Base-by-base conservation (phyloP, 2,888 invertebrate genomes). In the Petrophora chlorosata region DNA sequence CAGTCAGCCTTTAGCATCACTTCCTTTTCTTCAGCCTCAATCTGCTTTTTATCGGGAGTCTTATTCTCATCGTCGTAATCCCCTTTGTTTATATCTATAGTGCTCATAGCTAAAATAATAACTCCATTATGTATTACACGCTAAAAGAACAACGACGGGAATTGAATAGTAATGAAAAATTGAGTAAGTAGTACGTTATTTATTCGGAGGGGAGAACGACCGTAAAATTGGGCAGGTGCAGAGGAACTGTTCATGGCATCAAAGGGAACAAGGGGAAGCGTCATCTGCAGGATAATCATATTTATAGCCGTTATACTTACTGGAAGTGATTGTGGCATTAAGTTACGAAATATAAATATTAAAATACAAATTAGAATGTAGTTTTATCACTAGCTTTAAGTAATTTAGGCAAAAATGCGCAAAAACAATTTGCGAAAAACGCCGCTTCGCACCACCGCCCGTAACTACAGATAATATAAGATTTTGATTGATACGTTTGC, bases 21-120 rank as follows among this genome's bases (percentile, higher is more conserved):
- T 76, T 93, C 93, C 56, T 92, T 89, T 64, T 94, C 93, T 67
- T 94, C 94, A 36, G 92, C 91, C 72, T 93, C 93, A 51, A 94
- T 93, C 71, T 92, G 92, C 70, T 92, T 91, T 75, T 93, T 93
- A 72, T 94, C 94, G 42, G 93, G 67, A n/a, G 86, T 79, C 69
- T 85, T 85, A 56, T 69, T 82, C 23, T 85, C 85, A 32, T 82
- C 82, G 26, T 85, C 87, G 59, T 70, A 78, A 17, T 85, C 87
- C 25, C 74, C 60, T 66, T 86, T 85, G 67, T 77, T 87, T 70
- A 86, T 78, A 51, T 87, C 85, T 58, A 77, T 69, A 44, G 79
- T 70, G 75, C 80, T 85, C 81, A 82, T 82, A 58, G 53, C 73
- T 76, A 25, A 3, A 36, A 26, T 13, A 30, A 36, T 19, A 5